A percentile compares a stretch with the other conserved stretches of the same genome.
Evolutionary conservation across 2,888 invertebrate species (phyloP).

Genomic region (Schizaphis graminum): DNA sequence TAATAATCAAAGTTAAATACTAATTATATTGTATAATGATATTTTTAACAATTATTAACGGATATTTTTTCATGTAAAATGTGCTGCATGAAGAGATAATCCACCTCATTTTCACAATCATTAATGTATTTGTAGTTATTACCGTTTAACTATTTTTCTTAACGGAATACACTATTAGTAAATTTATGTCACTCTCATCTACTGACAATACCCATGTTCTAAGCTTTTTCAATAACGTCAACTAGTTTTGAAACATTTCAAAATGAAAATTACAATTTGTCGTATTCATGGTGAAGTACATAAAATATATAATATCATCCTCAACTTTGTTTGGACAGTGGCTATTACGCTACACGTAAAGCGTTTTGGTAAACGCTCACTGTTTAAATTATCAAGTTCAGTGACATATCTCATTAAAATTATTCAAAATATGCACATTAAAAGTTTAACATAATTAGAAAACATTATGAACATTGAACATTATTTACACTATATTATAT

Average conservation of each 20-base stretch:
- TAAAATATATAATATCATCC: slow-evolving; percentile 46
- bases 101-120: neutral
- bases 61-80: neutral
- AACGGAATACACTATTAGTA: neutral
- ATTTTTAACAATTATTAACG: neutral
- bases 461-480: neutral
- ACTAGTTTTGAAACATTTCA: slow-evolving; percentile 12
- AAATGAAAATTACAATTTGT: neutral
- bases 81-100: neutral
- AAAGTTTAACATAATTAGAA: neutral
- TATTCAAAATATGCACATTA: neutral
- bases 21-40: neutral
- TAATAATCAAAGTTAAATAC: neutral
- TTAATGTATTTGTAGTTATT: neutral
- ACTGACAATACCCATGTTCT: neutral
- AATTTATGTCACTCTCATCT: neutral
- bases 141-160: no score
- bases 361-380: neutral
- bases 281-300: neutral
- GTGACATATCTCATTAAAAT: slow-evolving; percentile 33
- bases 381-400: slow-evolving; percentile 11
- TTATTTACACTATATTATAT: neutral
- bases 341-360: neutral
- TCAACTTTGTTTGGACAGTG: slow-evolving; percentile 47
- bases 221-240: slow-evolving; percentile 48